Base-by-base conservation (phyloP, 1,140 invertebrate species). In the Calliopsis andreniformis region DNA sequence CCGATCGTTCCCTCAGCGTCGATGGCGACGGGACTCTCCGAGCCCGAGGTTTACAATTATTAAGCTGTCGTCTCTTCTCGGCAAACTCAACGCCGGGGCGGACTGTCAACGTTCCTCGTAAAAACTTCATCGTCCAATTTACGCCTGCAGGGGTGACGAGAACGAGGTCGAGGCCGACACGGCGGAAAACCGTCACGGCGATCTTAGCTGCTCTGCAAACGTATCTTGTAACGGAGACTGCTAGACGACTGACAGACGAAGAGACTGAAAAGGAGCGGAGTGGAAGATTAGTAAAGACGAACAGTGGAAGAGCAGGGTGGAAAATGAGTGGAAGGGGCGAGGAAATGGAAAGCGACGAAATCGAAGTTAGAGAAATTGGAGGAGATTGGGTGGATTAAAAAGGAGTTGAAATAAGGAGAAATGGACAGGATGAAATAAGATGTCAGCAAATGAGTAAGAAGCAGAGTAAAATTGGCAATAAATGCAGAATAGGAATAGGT, bases 61-160 rank as follows among this genome's bases (percentile, higher is more conserved):
- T 83, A 83, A 83, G 69, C 64, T 58, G 51, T 82, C 75, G 71
- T n/a, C n/a, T n/a, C 20, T 64, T 45, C 58, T 56, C 35, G 78
- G 63, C 43, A 43, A 45, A 51, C 69, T 53, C 25, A n/a, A 71
- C 23, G 61, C 42, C 53, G 49, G 49, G 45, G 25, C 71, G 75
- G 63, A 82, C 75, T 43, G 75, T 71, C 67, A 70, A 77, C 75
- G 62, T 51, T 81, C 51, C 64, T 76, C 76, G 67, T 63, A 76
- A 83, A 83, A 83, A 76, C 28, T 79, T 84, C 47, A 55, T 80
- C 76, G 77, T 83, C 69, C 66, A 83, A 83, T 83, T 81, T 78
- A 64, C 64, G 66, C 75, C 49, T 64, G 23, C 32, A 56, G 49
- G 23, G 2, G 7, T 5, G 28, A 30, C 4, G 10, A 12, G 16